These are phyloP conservation scores for Aratinga solstitialis DNA, from an alignment of 2,797 vertebrate species.

Conservation along the genomic window DNA sequence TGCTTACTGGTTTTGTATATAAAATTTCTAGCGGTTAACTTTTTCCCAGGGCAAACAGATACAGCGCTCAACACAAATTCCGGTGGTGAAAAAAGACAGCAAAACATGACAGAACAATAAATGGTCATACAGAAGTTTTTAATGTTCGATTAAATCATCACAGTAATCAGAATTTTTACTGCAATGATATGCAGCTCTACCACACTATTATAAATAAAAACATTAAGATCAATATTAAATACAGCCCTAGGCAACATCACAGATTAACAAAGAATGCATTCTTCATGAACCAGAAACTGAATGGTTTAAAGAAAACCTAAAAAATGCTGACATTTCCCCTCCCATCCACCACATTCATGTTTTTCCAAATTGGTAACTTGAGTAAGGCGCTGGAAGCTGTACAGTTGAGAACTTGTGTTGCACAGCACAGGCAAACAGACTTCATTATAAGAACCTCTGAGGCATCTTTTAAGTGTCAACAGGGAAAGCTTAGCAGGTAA, in stretches of 20 bases:
- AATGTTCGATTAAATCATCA: slow-evolving; percentile 86
- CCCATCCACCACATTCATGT: slow-evolving; percentile 45
- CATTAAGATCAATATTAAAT: slow-evolving; percentile 85
- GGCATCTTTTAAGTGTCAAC: neutral
- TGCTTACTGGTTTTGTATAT: neutral
- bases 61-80: neutral
- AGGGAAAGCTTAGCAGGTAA: slow-evolving; percentile 38
- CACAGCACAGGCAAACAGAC: slow-evolving; percentile 59
- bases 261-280: slow-evolving; percentile 83
- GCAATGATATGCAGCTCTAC: slow-evolving; percentile 88
- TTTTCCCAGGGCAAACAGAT: neutral
- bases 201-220: slow-evolving; percentile 89
- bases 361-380: slow-evolving; percentile 42
- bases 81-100: neutral
- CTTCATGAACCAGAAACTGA: slow-evolving; percentile 79
- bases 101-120: slow-evolving; percentile 55
- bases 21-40: neutral
- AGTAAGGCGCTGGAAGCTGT: slow-evolving; percentile 67
- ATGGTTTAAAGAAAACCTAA: slow-evolving; percentile 58
- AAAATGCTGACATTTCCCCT: slow-evolving; percentile 70
- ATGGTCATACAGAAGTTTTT: slow-evolving; percentile 75
- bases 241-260: slow-evolving; percentile 86
- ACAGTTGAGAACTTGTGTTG: neutral
- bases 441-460: slow-evolving; percentile 5
- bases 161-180: slow-evolving; percentile 84